These are phyloP conservation scores for Benthosema pterotum DNA, from an alignment of 2,797 vertebrate species.

Conservation along the genomic window DNA sequence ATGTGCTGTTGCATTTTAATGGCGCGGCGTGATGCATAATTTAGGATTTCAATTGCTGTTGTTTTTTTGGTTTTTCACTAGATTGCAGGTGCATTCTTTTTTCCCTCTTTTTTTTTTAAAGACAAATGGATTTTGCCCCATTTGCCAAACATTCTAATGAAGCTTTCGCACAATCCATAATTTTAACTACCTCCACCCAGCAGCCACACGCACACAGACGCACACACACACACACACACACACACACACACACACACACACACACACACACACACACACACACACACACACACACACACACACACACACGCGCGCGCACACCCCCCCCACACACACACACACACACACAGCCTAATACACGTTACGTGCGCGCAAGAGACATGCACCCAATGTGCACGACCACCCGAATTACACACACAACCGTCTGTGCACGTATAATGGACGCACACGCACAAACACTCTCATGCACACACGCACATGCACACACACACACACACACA, in stretches of 20 bases:
- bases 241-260: conserved; percentile 44
- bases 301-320: conserved; percentile 16
- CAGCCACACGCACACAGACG: too few relatives aligned
- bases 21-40: conserved; percentile 39
- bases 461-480: conserved; percentile 12
- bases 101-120: conserved; percentile 48
- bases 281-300: conserved; percentile 44
- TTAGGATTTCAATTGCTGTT: conserved; percentile 56
- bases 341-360: conserved; percentile 19
- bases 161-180: conserved; percentile 72
- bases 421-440: too few relatives aligned
- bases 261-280: conserved; percentile 39
- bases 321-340: conserved; percentile 42
- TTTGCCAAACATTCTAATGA: conserved; percentile 76
- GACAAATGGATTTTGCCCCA: conserved; percentile 62
- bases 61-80: conserved; percentile 47
- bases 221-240: conserved; percentile 44
- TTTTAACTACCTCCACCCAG: conserved; percentile 73
- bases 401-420: conserved; percentile 26
- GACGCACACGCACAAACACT: neutral
- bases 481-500: conserved; percentile 41
- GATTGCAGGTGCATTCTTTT: conserved; percentile 60
- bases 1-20: conserved; percentile 62
- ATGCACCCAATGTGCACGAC: neutral
- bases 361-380: neutral